phyloP scores from a whole-genome alignment of 2,113 vertebrate genomes.

The Tenebrosternarchus preto region DNA sequence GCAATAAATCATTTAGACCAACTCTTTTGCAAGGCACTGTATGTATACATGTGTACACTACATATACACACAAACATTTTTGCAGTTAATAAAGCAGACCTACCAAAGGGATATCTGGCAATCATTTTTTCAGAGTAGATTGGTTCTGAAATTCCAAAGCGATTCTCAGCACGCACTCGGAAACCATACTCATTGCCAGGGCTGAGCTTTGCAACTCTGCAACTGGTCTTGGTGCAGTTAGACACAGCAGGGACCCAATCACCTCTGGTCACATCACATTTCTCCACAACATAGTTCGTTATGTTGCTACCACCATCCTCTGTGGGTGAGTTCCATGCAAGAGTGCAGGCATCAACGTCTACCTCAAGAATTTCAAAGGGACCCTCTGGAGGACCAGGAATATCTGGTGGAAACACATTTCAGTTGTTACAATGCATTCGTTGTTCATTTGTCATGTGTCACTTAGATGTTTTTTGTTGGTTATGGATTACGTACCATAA shows the following conservation, averaged over 20 bases:
- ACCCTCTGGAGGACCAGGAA: constrained; percentile 92
- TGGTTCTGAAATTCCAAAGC: constrained; percentile 91
- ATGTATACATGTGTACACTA: too few relatives aligned
- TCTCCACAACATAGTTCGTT: constrained; percentile 96
- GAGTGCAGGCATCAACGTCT: constrained; percentile 89
- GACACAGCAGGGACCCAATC: constrained; percentile 87
- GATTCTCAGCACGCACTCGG: constrained; percentile 94
- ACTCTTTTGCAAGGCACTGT: too few relatives aligned
- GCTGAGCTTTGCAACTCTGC: constrained; percentile 87
- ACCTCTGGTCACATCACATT: constrained; percentile 90
- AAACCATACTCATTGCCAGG: constrained; percentile 91
- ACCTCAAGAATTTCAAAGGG: constrained; percentile 89
- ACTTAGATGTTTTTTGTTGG: too few relatives aligned
- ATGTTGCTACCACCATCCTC: constrained; percentile 97
- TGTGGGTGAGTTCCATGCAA: constrained; percentile 90
- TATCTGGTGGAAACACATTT: constrained; percentile 72
- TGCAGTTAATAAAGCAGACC: constrained; percentile 52
- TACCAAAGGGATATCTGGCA: constrained; percentile 91
- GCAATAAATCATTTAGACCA: too few relatives aligned
- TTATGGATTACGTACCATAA: constrained; percentile 80
- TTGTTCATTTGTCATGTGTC: background rate
- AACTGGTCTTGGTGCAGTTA: constrained; percentile 93
- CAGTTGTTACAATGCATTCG: background rate
- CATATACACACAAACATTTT: background rate
- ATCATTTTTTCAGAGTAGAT: constrained; percentile 87